These are phyloP conservation scores for Apamea anceps DNA, from an alignment of 2,888 invertebrate species.

Conservation along the genomic window DNA sequence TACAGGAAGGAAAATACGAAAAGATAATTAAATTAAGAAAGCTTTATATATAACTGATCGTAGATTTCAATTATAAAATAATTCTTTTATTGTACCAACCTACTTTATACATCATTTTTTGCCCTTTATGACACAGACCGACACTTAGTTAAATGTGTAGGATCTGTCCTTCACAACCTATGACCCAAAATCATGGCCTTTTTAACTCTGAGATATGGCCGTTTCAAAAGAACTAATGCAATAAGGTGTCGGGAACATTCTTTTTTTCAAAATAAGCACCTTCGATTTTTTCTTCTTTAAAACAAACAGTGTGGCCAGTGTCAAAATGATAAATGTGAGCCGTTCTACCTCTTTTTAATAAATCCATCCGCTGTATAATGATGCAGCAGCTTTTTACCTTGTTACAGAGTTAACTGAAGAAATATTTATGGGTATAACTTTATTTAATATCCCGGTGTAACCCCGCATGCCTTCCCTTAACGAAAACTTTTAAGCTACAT, in stretches of 20 bases:
- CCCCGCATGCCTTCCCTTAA: conserved; percentile 71
- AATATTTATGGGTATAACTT: conserved; percentile 90
- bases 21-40: conserved; percentile 2
- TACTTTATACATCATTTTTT: neutral
- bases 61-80: neutral
- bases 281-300: neutral
- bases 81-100: too few species aligned
- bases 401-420: conserved; percentile 87
- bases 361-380: conserved; percentile 67
- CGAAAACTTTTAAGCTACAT: conserved; percentile 85
- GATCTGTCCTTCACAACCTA: neutral
- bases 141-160: neutral
- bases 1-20: neutral
- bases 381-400: conserved; percentile 76
- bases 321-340: conserved; percentile 63
- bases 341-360: conserved; percentile 62
- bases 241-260: neutral
- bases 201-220: neutral
- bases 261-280: conserved; percentile 21
- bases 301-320: conserved; percentile 24
- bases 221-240: neutral
- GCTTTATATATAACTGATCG: neutral
- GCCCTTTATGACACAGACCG: neutral
- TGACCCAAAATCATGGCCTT: neutral
- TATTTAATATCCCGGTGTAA: conserved; percentile 87